Evolutionary conservation across 2,113 vertebrate species (phyloP).

Genomic region (Rhea pennata): DNA sequence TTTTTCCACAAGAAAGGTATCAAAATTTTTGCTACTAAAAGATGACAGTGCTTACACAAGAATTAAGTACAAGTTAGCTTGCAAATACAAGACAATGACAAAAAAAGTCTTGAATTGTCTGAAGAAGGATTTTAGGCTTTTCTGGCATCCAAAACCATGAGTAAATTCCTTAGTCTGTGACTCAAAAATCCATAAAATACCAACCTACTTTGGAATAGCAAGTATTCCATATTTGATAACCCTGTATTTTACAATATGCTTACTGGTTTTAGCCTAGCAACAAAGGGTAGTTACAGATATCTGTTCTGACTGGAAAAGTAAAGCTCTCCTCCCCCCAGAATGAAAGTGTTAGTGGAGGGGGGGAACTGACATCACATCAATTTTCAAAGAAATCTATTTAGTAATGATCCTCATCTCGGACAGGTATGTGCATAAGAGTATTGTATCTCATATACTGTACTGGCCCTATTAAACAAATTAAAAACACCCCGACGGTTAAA

Average conservation of each 20-base stretch:
- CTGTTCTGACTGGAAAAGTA: constrained; percentile 73
- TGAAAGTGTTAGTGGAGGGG: constrained; percentile 17
- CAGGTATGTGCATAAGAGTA: constrained; percentile 79
- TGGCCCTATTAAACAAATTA: constrained; percentile 73
- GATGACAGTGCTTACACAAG: constrained; percentile 87
- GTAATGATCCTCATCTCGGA: constrained; percentile 68
- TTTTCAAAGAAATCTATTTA: constrained; percentile 44
- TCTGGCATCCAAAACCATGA: constrained; percentile 77
- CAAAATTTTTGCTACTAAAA: constrained; percentile 88
- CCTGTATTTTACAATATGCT: constrained; percentile 76
- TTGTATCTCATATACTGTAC: constrained; percentile 74
- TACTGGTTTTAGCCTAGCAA: constrained; percentile 73
- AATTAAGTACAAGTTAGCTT: constrained; percentile 85
- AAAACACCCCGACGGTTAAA: constrained; percentile 71
- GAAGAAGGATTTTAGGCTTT: constrained; percentile 78
- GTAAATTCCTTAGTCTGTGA: constrained; percentile 75
- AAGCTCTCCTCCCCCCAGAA: constrained; percentile 71
- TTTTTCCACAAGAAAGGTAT: constrained; percentile 80
- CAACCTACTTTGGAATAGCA: constrained; percentile 67
- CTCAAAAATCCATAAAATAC: constrained; percentile 77
- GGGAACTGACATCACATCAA: constrained; percentile 45
- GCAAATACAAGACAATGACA: constrained; percentile 83
- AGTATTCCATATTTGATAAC: constrained; percentile 71
- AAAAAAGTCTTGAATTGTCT: constrained; percentile 77
- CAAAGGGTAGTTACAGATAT: constrained; percentile 69